Base-by-base conservation (phyloP, 2,113 vertebrate genomes). In the Spea bombifrons region DNA sequence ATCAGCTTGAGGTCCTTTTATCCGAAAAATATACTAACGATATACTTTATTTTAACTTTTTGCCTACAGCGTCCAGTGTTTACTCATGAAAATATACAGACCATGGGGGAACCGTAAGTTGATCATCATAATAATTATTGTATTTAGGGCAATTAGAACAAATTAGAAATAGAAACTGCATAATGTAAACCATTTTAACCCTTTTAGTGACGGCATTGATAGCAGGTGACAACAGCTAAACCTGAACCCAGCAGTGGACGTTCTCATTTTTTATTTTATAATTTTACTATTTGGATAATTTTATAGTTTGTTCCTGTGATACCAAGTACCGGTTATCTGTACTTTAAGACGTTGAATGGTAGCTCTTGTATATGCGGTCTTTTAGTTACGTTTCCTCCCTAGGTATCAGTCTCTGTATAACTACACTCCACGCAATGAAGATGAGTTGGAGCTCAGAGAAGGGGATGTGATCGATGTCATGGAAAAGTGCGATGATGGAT, bases 401-500 rank as follows among this genome's bases (percentile, higher is more conserved):
- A 98, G 97, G 87, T 99, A 94, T 92, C 96, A 98, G 92, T 96
- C 94, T 77, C 88, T 98, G 86, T 99, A 98, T 90, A 98, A 97
- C 91, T 99, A 99, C 89, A 88, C 91, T 81, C 96, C 97, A 82
- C 94, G 96, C 83, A 99, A 98, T 0, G 96, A 97, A 88, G 97
- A 99, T 77, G 97, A 99, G 89, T 88, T 99, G 91, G 97, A 99
- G 84, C 94, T 99, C 87, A 95, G 88, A 88, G 97, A 98, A 84
- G 95, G 96, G 16, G 97, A 99, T 82, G 66, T 97, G 68, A 93
- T 99, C 46, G 97, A 99, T 59, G 97, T 99, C 82, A 96, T 98
- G 94, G 97, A 99, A 84, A 98, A 96, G 82, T 99, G 97, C 84
- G 97, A 98, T 72, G 97, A 99, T 65, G 97, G 97, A 84, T 99